Evolutionary conservation across 2,888 invertebrate species (phyloP).

Genomic region (Andrena flavipes): DNA sequence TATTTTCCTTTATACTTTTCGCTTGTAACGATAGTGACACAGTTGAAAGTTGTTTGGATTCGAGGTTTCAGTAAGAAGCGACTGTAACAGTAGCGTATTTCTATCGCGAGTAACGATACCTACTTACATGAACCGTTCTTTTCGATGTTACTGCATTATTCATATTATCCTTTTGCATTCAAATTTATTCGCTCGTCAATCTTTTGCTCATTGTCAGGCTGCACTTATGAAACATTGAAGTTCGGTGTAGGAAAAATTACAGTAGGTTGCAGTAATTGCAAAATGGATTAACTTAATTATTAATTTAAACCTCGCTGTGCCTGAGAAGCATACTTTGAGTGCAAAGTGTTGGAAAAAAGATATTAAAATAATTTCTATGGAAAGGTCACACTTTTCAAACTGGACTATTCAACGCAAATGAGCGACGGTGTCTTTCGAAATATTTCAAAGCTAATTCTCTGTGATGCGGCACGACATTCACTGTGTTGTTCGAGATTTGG

Average conservation of each 20-base stretch:
- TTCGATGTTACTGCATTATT: neutral
- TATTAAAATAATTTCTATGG: neutral
- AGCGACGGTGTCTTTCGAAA: neutral
- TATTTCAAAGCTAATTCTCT: neutral
- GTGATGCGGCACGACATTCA: neutral
- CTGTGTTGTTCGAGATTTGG: neutral
- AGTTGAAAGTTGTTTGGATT: neutral
- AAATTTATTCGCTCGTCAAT: too few relatives aligned
- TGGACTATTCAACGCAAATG: neutral
- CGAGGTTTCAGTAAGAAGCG: neutral
- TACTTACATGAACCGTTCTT: neutral
- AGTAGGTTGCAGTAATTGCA: too few relatives aligned
- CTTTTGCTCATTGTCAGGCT: too few relatives aligned
- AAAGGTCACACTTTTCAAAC: neutral
- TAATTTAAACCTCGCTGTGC: too few relatives aligned
- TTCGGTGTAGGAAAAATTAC: too few relatives aligned
- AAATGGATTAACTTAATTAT: too few relatives aligned
- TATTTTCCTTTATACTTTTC: neutral
- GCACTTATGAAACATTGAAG: too few relatives aligned
- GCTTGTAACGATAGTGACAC: conserved; percentile 7
- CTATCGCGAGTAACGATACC: neutral
- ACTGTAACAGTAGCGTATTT: too few relatives aligned
- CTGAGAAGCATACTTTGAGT: too few relatives aligned
- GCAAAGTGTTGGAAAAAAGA: neutral
- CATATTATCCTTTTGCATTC: too few relatives aligned